These are phyloP conservation scores for Lota lota DNA, from an alignment of 2,113 vertebrate genomes.

Conservation along the genomic window DNA sequence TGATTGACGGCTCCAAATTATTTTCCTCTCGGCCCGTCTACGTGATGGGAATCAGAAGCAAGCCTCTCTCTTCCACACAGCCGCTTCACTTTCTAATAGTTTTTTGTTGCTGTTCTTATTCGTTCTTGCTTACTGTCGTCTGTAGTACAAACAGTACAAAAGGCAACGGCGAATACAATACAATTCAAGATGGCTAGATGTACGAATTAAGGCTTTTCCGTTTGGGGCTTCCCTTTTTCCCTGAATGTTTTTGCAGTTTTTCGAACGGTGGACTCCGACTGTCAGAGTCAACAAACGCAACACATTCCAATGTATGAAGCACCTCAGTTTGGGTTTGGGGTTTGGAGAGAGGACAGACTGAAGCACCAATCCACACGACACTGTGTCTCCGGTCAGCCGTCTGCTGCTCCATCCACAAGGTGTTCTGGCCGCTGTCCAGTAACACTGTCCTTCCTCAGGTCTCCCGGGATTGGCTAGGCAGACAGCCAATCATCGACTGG, in stretches of 20 bases:
- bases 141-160: slow-evolving; percentile 43
- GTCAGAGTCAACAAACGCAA: slow-evolving; percentile 38
- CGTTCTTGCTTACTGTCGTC: no score
- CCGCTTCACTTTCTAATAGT: no score
- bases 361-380: slow-evolving; percentile 47
- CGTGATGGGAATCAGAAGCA: no score
- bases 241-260: slow-evolving; percentile 64
- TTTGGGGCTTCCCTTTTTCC: slow-evolving; percentile 62
- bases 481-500: slow-evolving; percentile 37
- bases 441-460: slow-evolving; percentile 45
- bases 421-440: slow-evolving; percentile 63
- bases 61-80: neutral
- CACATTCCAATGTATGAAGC: slow-evolving; percentile 46
- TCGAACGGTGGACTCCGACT: slow-evolving; percentile 50
- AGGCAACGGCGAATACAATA: slow-evolving; percentile 25
- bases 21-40: no score
- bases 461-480: slow-evolving; percentile 61
- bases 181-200: slow-evolving; percentile 10
- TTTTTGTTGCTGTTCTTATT: no score
- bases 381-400: slow-evolving; percentile 43
- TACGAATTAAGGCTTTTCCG: slow-evolving; percentile 46
- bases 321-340: slow-evolving; percentile 44
- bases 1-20: no score
- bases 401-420: slow-evolving; percentile 61
- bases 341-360: slow-evolving; percentile 50